Evolutionary conservation across 1,140 invertebrate genomes (phyloP), one percentile per base, ranked within the genome.

Genomic region (Calephelis virginiensis): DNA sequence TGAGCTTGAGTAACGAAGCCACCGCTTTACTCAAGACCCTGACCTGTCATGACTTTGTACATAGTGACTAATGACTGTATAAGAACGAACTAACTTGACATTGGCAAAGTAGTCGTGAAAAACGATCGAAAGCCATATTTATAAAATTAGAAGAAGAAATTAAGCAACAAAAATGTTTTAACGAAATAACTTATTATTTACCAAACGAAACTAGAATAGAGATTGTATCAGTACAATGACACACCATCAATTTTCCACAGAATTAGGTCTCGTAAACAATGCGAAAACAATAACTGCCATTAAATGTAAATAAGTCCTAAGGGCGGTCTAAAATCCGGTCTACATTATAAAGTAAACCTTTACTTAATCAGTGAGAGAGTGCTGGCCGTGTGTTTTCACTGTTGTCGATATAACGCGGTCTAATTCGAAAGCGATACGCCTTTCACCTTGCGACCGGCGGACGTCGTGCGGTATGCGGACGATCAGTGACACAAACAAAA

Each of bases 361-460:
- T 56, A 14, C 50, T 56, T 56, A 56, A 56, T 56, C 50, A 56
- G 50, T 56, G 50, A 56, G 50, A 56, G 50, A 56, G 50, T 56
- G 14, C 50, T 56, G 12, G 69, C 63, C 40, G 62, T 68, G 66
- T 71, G 69, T 66, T 72, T 72, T 72, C 67, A 66, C 70, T 72
- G 70, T 72, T 72, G 67, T 64, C 64, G 70, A 69, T 72, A 69
- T 69, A 72, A 61, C 64, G 70, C 70, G 70, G 69, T 56, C 50
- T 56, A 56, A 56, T 56, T 56, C 50, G 50, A 56, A 56, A 56
- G 50, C 50, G 50, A 56, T 56, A 56, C 17, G 50, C 50, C 50
- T 56, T 56, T 56, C 50, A 56, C 50, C 50, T 72, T 66, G 61
- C 67, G 70, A 69, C 67, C 67, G 67, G 46, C 69, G 64, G 63